Percentiles rank a stretch among this genome's conserved stretches.
phyloP scores from a whole-genome alignment of 2,888 invertebrate species.

The Ectemnius continuus region DNA sequence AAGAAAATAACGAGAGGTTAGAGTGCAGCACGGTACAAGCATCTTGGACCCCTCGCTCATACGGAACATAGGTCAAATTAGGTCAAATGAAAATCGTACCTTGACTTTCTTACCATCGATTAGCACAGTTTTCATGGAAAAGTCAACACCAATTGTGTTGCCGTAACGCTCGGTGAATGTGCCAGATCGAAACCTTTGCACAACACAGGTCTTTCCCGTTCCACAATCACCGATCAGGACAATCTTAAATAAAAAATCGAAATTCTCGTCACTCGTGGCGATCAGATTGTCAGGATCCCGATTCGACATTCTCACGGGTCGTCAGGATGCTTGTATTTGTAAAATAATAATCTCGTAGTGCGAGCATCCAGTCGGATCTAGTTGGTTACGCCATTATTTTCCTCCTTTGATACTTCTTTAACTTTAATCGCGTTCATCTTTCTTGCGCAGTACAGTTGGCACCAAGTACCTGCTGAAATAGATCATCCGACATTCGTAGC shows the following conservation, averaged over 20 bases:
- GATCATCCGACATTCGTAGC: background rate
- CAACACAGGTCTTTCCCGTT: conserved; percentile 95
- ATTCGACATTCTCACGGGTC: conserved; percentile 81
- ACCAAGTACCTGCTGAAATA: conserved; percentile 1
- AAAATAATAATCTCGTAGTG: background rate
- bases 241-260: conserved; percentile 97
- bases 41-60: background rate
- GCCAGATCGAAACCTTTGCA: conserved; percentile 96
- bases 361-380: conserved; percentile 18
- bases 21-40: conserved; percentile 7
- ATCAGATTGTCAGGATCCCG: conserved; percentile 88
- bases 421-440: conserved; percentile 30
- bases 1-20: conserved; percentile 11
- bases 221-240: conserved; percentile 95
- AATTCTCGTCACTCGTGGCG: conserved; percentile 87
- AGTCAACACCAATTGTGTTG: conserved; percentile 98
- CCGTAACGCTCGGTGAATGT: conserved; percentile 97
- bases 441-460: conserved; percentile 32
- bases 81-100: conserved; percentile 79
- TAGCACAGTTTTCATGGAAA: conserved; percentile 97
- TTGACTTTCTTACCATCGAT: conserved; percentile 97
- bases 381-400: conserved; percentile 42
- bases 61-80: background rate
- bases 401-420: conserved; percentile 6
- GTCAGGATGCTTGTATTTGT: conserved; percentile 11